Conservation (phyloP, 92 coral and sea anemone genomes). For the Ricordea florida region DNA sequence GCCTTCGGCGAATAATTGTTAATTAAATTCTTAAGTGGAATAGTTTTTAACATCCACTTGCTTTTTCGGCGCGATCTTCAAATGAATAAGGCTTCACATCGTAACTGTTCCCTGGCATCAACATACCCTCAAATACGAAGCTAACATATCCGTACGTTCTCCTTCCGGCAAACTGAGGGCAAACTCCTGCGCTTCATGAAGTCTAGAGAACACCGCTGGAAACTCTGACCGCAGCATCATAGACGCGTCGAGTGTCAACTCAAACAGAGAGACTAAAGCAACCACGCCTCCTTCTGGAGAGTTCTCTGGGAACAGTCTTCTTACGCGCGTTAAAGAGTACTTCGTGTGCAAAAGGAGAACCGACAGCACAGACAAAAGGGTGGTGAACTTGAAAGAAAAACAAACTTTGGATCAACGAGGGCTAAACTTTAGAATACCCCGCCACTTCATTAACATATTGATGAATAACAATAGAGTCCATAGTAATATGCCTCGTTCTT, state of each 20-base stretch:
- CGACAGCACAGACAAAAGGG: slow-evolving; percentile 62
- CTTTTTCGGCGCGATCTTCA: no score
- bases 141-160: slow-evolving; percentile 31
- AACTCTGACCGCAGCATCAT: slow-evolving; percentile 43
- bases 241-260: slow-evolving; percentile 55
- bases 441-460: no score
- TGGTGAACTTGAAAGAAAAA: slow-evolving; percentile 51
- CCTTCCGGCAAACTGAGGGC: slow-evolving; percentile 20
- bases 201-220: slow-evolving; percentile 38
- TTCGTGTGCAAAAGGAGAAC: slow-evolving; percentile 65
- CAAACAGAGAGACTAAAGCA: slow-evolving; percentile 72
- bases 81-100: background rate
- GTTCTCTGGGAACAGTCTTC: slow-evolving; percentile 79
- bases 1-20: no score
- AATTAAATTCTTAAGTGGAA: no score
- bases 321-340: slow-evolving; percentile 72
- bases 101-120: no score
- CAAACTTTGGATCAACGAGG: no score
- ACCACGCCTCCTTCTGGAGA: slow-evolving; percentile 80
- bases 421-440: no score
- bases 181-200: slow-evolving; percentile 55
- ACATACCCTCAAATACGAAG: slow-evolving; percentile 61
- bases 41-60: no score
- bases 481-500: no score
- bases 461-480: no score